Conservation (phyloP, 2,113 vertebrate genomes). For the Colossoma macropomum region DNA sequence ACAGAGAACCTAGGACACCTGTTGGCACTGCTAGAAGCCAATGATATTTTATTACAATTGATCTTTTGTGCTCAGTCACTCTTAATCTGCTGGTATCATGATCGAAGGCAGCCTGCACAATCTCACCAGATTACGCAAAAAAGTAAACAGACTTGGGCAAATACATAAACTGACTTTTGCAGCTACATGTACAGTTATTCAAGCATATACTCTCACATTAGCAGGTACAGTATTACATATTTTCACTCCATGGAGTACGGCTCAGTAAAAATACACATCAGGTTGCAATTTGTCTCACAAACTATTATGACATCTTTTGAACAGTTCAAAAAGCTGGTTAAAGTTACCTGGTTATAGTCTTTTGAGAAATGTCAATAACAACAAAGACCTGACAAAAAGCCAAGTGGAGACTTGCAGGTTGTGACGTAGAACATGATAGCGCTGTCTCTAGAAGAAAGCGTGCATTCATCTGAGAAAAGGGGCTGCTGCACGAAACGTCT, state of each 20-base stretch:
- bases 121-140: not conserved
- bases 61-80: not conserved
- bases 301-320: too few species aligned
- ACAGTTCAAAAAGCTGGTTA: not conserved
- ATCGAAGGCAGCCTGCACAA: not conserved
- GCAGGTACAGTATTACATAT: too few species aligned
- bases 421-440: not conserved
- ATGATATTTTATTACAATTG: not conserved
- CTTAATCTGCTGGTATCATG: not conserved
- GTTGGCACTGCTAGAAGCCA: not conserved
- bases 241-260: too few species aligned
- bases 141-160: not conserved
- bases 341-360: not conserved
- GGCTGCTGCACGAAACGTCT: not conserved
- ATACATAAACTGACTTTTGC: too few species aligned
- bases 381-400: not conserved
- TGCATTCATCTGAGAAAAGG: slow-evolving; percentile 32
- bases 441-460: not conserved
- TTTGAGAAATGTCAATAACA: not conserved
- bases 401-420: not conserved
- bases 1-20: not conserved
- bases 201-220: too few species aligned
- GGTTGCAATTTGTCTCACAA: too few species aligned
- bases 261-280: too few species aligned
- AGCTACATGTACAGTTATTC: too few species aligned